Evolutionary conservation across 2,888 invertebrate species (phyloP), one percentile per base, ranked within the genome.

Genomic region (Tyria jacobaeae): DNA sequence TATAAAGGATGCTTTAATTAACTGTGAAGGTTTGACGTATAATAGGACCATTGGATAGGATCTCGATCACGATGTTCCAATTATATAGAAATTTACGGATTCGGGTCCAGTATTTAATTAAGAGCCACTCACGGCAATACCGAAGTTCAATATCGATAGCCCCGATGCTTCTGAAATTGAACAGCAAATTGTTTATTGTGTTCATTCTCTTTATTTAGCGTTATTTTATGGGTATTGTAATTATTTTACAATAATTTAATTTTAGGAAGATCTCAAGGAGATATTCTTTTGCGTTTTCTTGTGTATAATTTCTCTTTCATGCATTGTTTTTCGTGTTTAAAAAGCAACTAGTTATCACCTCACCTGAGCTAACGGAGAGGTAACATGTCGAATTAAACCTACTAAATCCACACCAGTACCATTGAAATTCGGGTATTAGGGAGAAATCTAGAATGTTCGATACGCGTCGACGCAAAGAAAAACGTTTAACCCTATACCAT

Each of bases 81-180:
- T 71, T 60, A 71, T 15, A 52, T 14, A 17, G 15, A 41, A 44
- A 62, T 62, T 55, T 56, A 62, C 56, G 31, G 48, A 75, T 69
- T 64, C 62, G 59, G 51, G 35, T 35, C 48, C 49, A 47, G 49
- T 64, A 73, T 72, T 75, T 64, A 67, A 75, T 75, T 65, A 75
- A 10, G 59, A 1, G 60, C 39, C 64, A 48, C 64, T 75, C 57
- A 15, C 48, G 24, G n/a, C 64, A 64, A 69, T 73, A 69, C 71
- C 21, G 35, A 27, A 50, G 53, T 57, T 37, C 48, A 48, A n/a
- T 59, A 62, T 62, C 39, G 54, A 41, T 58, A 1, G 61, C 3
- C 44, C 44, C 56, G 51, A 61, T 37, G 51, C 7, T 51, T 3
- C 25, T 47, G 14, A 39, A 62, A 52, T 57, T 31, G 47, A 39